Evolutionary conservation across 2,888 invertebrate species (phyloP), one percentile per base, ranked within the genome.

Genomic region (Leptinotarsa rubiginosa): DNA sequence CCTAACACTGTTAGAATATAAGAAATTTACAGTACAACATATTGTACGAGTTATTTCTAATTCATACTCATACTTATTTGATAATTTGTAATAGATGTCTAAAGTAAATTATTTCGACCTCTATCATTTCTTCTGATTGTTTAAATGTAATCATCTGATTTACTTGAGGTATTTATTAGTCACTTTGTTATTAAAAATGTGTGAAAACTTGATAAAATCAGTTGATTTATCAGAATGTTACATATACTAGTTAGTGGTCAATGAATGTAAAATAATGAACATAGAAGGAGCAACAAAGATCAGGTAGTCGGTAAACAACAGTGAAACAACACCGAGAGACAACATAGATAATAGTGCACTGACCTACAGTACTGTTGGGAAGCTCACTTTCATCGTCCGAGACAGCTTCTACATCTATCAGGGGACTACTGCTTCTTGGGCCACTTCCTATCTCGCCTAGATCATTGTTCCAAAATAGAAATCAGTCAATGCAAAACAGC

Each of bases 371-470:
- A 84, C 85, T 85, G 85, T 85, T 84, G 85, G 85, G 85, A 82
- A 86, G 86, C 85, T 89, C 89, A 82, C 88, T 87, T 84, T 90
- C 89, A 84, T 90, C 89, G 86, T 91, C 91, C 80, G 91, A 91
- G 81, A 92, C 90, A 83, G 91, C 91, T 88, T 92, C 92, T 86
- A 92, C 92, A 88, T 92, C 92, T 86, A 92, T 91, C 88, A 92
- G 90, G 85, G 92, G 92, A 88, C 92, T 92, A 86, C 88, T 87
- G 86, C 89, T 90, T 85, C 89, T 89, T 87, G 88, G 90, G 80
- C 85, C 87, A 87, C 89, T 89, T 86, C 90, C 90, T 89, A 91
- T 91, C 89, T 92, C 92, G 92, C 92, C 92, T 92, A 88, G 74
- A 79, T 78, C 72, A 74, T 78, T 64, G 75, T 75, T 77, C 76